Base-by-base conservation (phyloP, 2,888 invertebrate genomes). In the Drosophila hamatofila region DNA sequence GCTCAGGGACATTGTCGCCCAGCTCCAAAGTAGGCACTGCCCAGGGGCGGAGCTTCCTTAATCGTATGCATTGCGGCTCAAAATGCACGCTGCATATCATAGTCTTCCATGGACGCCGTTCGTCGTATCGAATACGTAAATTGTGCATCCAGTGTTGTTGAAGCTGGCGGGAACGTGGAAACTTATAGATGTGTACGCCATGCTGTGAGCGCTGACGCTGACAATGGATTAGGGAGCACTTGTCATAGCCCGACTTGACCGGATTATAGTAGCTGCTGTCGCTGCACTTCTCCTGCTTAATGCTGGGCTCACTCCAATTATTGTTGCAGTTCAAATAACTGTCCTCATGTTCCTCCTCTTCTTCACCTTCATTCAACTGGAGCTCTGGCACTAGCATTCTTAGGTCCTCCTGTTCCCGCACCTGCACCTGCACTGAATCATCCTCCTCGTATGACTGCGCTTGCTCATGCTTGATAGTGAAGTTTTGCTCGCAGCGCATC, bases 21-120 rank as follows among this genome's bases (percentile, higher is more conserved):
- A 92, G 70, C 23, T 89, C 80, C 8, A 91, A 64, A 0, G 91
- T 91, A 6, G 91, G 91, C 56, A 91, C 81, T 3, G 92, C 89
- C 92, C 91, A 92, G 23, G 84, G 81, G 4, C 86, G 81, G 16
- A 91, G 75, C 54, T 88, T 87, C 14, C 90, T 70, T 16, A 79
- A 61, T 25, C 75, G 64, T 6, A 87, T 78, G 54, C 90, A 88
- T 5, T 57, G 56, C 6, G 78, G 56, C 37, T 88, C 90, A 30
- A 88, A 88, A 37, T 88, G 88, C 2, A 56, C 89, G 60, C 89
- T 86, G 42, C 88, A 88, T 21, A 88, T 89, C 72, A 88, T 80
- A 3, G 78, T 88, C 51, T 90, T 90, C 81, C 91, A 89, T 18
- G 91, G 89, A 0, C 81, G 73, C 3, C 71, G 60, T 8, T 85